These are phyloP conservation scores for human (Homo sapiens) DNA, from an alignment of 2,113 vertebrate genomes.

Conservation along the genomic window DNA sequence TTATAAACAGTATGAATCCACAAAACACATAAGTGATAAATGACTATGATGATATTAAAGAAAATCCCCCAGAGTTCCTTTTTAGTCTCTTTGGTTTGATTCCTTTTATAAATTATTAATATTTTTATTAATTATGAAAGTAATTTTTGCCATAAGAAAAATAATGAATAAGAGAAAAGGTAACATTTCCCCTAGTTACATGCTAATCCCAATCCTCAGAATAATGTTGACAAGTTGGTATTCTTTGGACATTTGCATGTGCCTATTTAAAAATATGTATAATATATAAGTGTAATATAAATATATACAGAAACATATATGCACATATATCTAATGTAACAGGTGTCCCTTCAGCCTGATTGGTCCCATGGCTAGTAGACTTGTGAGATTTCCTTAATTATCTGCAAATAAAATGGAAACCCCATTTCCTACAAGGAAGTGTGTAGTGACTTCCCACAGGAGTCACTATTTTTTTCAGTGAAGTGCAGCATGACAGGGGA, in stretches of 20 bases:
- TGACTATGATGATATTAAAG: not conserved
- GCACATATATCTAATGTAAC: not conserved
- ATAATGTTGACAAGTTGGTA: not conserved
- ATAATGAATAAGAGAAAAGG: not conserved
- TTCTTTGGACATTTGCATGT: not conserved
- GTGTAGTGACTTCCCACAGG: not conserved
- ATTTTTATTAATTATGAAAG: slow-evolving; percentile 24
- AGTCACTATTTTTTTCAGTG: not conserved
- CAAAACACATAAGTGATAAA: not conserved
- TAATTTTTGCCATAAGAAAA: not conserved
- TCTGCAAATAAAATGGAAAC: not conserved
- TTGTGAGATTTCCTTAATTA: not conserved
- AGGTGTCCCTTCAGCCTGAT: not conserved
- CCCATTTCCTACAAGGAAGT: not conserved
- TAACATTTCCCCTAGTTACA: not conserved
- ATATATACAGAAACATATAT: not conserved
- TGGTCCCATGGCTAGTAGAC: not conserved
- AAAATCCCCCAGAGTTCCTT: not conserved
- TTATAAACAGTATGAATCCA: not conserved
- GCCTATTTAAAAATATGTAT: not conserved
- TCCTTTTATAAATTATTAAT: slow-evolving; percentile 10
- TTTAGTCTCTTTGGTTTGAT: not conserved
- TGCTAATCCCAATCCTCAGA: not conserved
- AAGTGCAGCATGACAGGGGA: not conserved
- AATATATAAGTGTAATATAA: not conserved